Evolutionary conservation across 2,888 invertebrate species (phyloP).

Genomic region (Eupsilia transversa): DNA sequence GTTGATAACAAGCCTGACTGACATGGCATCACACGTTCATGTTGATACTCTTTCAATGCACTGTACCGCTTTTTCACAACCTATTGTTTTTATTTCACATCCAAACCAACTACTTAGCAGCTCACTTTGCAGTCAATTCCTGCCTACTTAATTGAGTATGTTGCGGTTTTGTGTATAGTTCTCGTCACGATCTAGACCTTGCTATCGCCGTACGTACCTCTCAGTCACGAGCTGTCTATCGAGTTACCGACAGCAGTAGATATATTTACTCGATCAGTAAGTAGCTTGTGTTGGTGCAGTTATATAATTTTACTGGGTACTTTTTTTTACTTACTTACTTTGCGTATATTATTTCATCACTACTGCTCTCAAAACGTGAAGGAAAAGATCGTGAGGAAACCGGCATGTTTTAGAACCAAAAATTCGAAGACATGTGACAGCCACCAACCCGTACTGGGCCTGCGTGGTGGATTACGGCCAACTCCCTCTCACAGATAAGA

Average conservation of each 20-base stretch:
- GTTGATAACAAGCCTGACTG: background rate
- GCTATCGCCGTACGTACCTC: conserved; percentile 15
- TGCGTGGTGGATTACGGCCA: too few species aligned
- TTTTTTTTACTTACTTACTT: too few species aligned
- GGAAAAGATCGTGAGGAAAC: too few species aligned
- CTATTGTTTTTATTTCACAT: background rate
- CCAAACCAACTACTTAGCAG: background rate
- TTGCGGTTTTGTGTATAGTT: conserved; percentile 29
- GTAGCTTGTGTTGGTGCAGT: background rate
- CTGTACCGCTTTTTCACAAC: too few species aligned
- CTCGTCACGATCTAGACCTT: conserved; percentile 52
- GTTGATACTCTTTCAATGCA: background rate
- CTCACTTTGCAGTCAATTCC: conserved; percentile 19
- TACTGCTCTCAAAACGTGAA: too few species aligned
- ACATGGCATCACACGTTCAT: background rate
- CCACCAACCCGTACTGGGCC: too few species aligned
- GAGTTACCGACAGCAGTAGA: conserved; percentile 13
- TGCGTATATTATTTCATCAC: too few species aligned
- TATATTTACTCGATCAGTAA: conserved; percentile 14
- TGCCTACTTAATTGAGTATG: background rate
- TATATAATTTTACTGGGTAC: background rate
- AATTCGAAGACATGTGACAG: too few species aligned
- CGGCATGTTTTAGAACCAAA: too few species aligned
- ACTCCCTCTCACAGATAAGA: too few species aligned
- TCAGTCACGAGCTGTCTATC: conserved; percentile 50